Base-by-base conservation (phyloP, 2,797 vertebrate genomes). In the Siniperca undulata region DNA sequence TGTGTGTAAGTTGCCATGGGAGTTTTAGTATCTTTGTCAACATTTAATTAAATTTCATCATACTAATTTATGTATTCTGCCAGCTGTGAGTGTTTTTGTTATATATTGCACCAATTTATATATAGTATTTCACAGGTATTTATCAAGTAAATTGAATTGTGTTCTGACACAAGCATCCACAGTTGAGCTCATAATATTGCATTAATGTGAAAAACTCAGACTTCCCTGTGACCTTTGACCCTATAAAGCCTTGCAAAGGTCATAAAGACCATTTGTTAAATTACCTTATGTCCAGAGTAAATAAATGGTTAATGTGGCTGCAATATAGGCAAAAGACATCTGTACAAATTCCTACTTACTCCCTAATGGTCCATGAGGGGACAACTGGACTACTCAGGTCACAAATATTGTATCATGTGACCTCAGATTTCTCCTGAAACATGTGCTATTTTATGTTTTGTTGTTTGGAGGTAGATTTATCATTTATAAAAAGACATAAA, bases 111-210 rank as follows among this genome's bases (percentile, higher is more conserved):
- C 13, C 30, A 59, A 61, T 83, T 70, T 65, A 36, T 71, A 40
- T 65, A 22, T 6, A 46, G 42, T 7, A 46, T 56, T 60, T 74
- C 19, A 58, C 20, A 52, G 8, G 4, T 64, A 77, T 84, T 74
- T 80, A 22, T 88, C 72, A 77, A 60, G 19, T 70, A 13, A 69
- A 84, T 66, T 77, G 20, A 80, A 74, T 64, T 71, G 27, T 76
- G 20, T 17, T 50, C 27, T 58, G 68, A 75, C 62, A 74, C 19
- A 27, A 71, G 4, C 65, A 34, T 80, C 64, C 0, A 24, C 42
- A 8, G n/a, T 20, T 27, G 42, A 71, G 34, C 56, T 61, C 66
- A 66, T 60, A 67, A 74, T 70, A 82, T 72, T 60, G 27, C 5
- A 44, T 81, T 69, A 59, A 40, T 27, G 52, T 48, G 12, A 79